Conservation (phyloP, 2,113 vertebrate genomes). For the Pholis gunnellus region DNA sequence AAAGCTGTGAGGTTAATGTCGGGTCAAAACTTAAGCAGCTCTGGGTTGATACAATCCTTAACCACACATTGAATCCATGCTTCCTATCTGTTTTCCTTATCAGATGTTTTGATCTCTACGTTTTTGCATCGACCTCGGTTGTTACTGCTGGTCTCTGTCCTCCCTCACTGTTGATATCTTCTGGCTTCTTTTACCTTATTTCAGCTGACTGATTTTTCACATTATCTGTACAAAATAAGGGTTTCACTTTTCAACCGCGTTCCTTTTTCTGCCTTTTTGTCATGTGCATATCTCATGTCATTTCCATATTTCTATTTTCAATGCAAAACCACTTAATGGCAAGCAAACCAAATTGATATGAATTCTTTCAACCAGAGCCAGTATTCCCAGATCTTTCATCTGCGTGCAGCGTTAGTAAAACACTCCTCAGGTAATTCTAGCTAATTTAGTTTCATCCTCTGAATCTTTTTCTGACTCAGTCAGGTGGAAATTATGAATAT, state of each 20-base stretch:
- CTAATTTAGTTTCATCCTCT: constrained; percentile 32
- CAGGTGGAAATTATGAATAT: constrained; percentile 75
- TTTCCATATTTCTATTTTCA: not conserved
- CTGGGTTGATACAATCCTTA: constrained; percentile 24
- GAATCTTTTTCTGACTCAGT: constrained; percentile 55
- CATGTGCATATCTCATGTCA: not conserved
- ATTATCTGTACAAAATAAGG: not conserved
- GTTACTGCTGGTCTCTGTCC: constrained; percentile 21
- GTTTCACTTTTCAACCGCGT: not conserved
- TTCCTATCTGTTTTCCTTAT: constrained; percentile 43
- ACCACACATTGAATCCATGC: constrained; percentile 26
- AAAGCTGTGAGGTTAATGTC: constrained; percentile 44
- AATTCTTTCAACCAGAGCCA: not conserved
- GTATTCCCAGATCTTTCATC: constrained; percentile 3
- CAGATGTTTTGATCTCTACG: constrained; percentile 47
- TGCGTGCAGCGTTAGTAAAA: not conserved
- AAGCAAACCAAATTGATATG: not conserved
- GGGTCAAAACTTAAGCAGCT: constrained; percentile 52
- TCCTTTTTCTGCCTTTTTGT: not conserved
- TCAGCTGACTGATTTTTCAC: not conserved
- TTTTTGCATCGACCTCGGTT: constrained; percentile 39
- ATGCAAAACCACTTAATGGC: not conserved
- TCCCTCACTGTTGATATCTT: constrained; percentile 23
- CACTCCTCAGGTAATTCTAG: constrained; percentile 36
- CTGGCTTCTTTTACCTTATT: constrained; percentile 10